Base-by-base conservation (phyloP, 2,113 vertebrate genomes). In the Ornithorhynchus anatinus region DNA sequence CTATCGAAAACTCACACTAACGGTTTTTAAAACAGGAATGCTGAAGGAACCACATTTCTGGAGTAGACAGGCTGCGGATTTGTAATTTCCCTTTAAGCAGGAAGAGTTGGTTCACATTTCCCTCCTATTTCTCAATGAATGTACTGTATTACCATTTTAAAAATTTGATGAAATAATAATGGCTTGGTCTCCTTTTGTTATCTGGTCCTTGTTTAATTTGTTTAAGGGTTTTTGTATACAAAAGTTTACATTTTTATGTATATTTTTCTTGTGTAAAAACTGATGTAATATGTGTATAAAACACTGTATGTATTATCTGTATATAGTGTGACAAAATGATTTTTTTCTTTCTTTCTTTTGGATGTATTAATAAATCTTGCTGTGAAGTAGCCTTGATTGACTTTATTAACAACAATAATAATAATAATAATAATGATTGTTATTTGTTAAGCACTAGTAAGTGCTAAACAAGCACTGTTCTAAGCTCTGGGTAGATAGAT, bases 231-330 rank as follows among this genome's bases (percentile, higher is more conserved):
- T 99, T 99, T 99, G 97, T 99, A 99, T 98, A 98, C 97, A 98
- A 94, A 99, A 92, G 97, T 99, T 99, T 99, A 99, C 98, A 99
- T 99, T 99, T 99, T 97, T 99, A 98, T 99, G 97, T 99, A 99
- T 99, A 99, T 99, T 99, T 98, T 98, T 99, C 96, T 99, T 96
- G 96, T 99, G 97, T 99, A 99, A 95, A 98, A 97, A 98, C 89
- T 92, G 85, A 97, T 99, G 97, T 99, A 98, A 99, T 97, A 98
- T 97, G 96, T 99, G 97, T 99, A 98, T 95, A 99, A 94, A 98
- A 98, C 96, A 97, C 95, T 97, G 96, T 99, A 97, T 97, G 97
- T 98, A 98, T 97, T 98, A 99, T 99, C 95, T 99, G 97, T 99
- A 99, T 99, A 99, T 99, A 99, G 98, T 96, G 98, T 99, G 97